phyloP scores from a whole-genome alignment of 53 echinoderm and acorn worm species.

The Antedon mediterranea region DNA sequence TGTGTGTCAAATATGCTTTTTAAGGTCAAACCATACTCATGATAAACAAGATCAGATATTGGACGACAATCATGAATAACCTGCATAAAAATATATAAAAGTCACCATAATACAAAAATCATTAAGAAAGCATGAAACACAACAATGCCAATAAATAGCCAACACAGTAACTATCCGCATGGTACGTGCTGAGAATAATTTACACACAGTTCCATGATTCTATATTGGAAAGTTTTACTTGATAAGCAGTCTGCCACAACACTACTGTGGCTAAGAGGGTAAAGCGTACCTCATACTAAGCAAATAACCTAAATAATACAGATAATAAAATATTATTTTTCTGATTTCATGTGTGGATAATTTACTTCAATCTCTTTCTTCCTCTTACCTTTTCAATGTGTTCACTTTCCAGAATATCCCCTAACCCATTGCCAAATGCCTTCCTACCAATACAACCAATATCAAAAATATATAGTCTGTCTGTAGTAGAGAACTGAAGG shows the following conservation, averaged over 20 bases:
- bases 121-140: background rate
- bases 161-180: too few species aligned
- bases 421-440: conserved; percentile 43
- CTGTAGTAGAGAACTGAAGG: conserved; percentile 33
- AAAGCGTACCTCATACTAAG: background rate
- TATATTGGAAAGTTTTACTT: too few species aligned
- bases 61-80: conserved; percentile 84
- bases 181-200: too few species aligned
- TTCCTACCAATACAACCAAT: conserved; percentile 22
- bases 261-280: background rate
- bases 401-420: conserved; percentile 32
- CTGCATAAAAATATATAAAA: conserved; percentile 12
- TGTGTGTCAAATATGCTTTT: conserved; percentile 84
- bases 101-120: background rate
- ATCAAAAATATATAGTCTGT: conserved; percentile 58
- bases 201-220: too few species aligned
- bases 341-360: too few species aligned
- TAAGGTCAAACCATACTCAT: conserved; percentile 63
- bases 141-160: too few species aligned
- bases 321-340: too few species aligned
- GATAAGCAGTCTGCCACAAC: background rate
- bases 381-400: conserved; percentile 45
- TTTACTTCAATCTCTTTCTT: too few species aligned
- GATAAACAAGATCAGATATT: conserved; percentile 62
- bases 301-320: too few species aligned